Percentiles rank a stretch among this genome's conserved stretches.
phyloP scores from a whole-genome alignment of 2,797 vertebrate species.

The Glyptemys insculpta region DNA sequence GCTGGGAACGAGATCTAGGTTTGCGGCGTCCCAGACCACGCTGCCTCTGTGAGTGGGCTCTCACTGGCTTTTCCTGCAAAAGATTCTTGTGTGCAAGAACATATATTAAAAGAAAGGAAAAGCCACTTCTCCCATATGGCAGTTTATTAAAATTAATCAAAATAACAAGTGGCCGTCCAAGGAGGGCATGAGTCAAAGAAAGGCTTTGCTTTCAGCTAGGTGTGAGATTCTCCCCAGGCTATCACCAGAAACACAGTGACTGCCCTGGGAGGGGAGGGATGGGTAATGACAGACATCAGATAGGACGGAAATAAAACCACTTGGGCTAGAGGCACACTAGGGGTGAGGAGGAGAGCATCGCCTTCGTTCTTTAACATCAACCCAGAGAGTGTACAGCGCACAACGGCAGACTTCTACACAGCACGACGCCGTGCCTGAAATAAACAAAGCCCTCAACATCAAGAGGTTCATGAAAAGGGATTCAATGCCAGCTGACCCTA shows the following conservation, averaged over 20 bases:
- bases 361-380: neutral
- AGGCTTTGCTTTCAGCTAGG: neutral
- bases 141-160: neutral
- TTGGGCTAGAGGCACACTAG: neutral
- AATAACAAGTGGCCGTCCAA: neutral
- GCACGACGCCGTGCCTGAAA: neutral
- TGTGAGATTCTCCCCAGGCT: neutral
- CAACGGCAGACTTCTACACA: rapidly evolving
- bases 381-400: rapidly evolving
- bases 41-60: neutral
- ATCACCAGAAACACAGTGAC: neutral
- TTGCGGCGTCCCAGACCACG: neutral
- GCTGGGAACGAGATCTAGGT: no score
- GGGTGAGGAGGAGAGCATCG: no score
- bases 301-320: neutral
- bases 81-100: neutral
- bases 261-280: neutral
- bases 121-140: neutral
- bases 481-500: neutral
- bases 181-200: neutral
- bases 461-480: neutral
- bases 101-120: neutral
- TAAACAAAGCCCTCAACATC: neutral
- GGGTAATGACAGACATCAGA: neutral
- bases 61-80: neutral